phyloP scores from a whole-genome alignment of 2,888 invertebrate genomes.

The Noctua pronuba region DNA sequence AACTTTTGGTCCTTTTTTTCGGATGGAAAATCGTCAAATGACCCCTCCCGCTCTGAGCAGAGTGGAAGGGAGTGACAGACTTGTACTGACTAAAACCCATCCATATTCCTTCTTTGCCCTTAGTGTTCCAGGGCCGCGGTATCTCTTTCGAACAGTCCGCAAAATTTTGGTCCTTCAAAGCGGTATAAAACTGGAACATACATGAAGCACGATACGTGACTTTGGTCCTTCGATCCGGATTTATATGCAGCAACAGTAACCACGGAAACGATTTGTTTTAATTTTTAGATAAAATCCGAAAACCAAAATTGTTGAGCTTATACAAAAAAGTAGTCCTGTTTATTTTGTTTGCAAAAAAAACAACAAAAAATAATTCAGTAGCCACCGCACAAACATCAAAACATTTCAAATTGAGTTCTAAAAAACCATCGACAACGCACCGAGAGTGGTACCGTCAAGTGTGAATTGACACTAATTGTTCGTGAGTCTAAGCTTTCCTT shows the following conservation, averaged over 20 bases:
- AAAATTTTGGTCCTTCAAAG: not conserved
- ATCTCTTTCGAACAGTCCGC: too few relatives aligned
- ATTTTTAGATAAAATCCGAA: not conserved
- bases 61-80: too few relatives aligned
- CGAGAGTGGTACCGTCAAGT: conserved; percentile 56
- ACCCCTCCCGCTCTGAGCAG: too few relatives aligned
- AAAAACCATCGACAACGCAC: conserved; percentile 53
- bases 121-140: too few relatives aligned
- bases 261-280: not conserved
- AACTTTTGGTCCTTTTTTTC: conserved; percentile 6
- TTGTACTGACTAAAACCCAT: too few relatives aligned
- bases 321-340: not conserved
- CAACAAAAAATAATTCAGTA: conserved; percentile 43
- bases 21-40: too few relatives aligned
- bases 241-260: not conserved
- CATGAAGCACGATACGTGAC: not conserved
- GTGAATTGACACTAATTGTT: conserved; percentile 71
- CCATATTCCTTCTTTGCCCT: too few relatives aligned
- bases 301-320: not conserved
- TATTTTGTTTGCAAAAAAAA: not conserved
- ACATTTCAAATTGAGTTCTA: conserved; percentile 59
- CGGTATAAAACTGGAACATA: not conserved
- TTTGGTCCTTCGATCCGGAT: not conserved
- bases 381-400: conserved; percentile 52
- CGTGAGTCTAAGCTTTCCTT: conserved; percentile 72